Evolutionary conservation across 2,113 vertebrate genomes (phyloP), one percentile per base, ranked within the genome.

Genomic region (Phalacrocorax carbo): DNA sequence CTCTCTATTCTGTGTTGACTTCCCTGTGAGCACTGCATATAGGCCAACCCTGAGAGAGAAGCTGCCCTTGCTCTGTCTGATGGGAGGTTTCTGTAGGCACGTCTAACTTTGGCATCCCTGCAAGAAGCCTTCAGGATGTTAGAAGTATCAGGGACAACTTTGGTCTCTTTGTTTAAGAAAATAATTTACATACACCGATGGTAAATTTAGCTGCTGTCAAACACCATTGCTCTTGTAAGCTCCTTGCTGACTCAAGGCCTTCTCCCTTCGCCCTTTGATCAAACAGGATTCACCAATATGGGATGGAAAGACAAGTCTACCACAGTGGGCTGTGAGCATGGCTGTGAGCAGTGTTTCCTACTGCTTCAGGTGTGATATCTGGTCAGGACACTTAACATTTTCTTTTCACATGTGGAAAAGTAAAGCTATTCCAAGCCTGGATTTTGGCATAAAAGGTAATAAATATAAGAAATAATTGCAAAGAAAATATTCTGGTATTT

Each of bases 401-500:
- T 75, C 86, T 82, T 30, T n/a, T 91, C 40, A 54, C 52, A 49
- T 10, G 21, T 49, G 36, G 57, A 86, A 64, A 86, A 81, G 18
- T 13, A 68, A 92, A 90, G 42, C 13, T 75, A 51, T 51, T 70
- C 25, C 51, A 70, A 78, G 85, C 32, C 27, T 18, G 16, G 15
- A 80, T 82, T 90, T 80, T 89, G 73, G 36, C 25, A 16, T 57
- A 58, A 69, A 65, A 89, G 13, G 55, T 26, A 87, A 75, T 46
- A 93, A 86, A 73, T 62, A 38, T 40, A 49, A 64, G n/a, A 61
- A 88, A 90, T 84, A 88, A 88, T 58, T 94, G 76, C 82, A 96
- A 94, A 86, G 86, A 95, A 90, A 96, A 94, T 57, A 94, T 83
- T 90, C 86, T 81, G 13, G 11, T 91, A 32, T 49, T 85, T 96